Evolutionary conservation across 2,888 invertebrate species (phyloP).

Genomic region (Zaprionus bogoriensis): DNA sequence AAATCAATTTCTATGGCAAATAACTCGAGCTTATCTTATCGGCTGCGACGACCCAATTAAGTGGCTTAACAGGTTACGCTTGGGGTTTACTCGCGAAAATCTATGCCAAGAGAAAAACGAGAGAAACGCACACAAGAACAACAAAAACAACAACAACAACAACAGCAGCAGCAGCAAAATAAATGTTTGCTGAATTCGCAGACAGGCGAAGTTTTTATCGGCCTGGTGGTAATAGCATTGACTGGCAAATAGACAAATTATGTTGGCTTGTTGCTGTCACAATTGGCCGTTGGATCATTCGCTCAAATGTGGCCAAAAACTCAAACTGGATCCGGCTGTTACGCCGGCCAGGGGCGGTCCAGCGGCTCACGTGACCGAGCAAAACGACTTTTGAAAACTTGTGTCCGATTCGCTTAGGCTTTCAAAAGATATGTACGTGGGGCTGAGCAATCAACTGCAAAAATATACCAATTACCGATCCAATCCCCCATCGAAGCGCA

Average conservation of each 20-base stretch:
- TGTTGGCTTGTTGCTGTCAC: slow-evolving; percentile 56
- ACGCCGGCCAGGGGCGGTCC: slow-evolving; percentile 12
- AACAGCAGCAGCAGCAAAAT: neutral
- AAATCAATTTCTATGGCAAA: slow-evolving; percentile 54
- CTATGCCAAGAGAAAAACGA: neutral
- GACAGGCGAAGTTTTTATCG: slow-evolving; percentile 15
- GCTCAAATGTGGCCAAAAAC: slow-evolving; percentile 38
- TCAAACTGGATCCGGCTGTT: slow-evolving; percentile 4
- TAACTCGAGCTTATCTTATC: slow-evolving; percentile 48
- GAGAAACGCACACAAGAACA: neutral
- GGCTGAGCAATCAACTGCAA: slow-evolving; percentile 52
- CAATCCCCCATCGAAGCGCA: slow-evolving; percentile 27
- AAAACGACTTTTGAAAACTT: slow-evolving; percentile 70
- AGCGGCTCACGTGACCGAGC: slow-evolving; percentile 47
- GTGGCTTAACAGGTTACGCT: slow-evolving; percentile 10
- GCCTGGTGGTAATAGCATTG: slow-evolving; percentile 17
- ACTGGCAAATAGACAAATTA: slow-evolving; percentile 67
- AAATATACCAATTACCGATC: slow-evolving; percentile 54
- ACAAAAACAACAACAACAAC: too few relatives aligned
- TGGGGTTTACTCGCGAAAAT: neutral
- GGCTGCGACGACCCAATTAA: slow-evolving; percentile 49
- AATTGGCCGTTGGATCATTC: slow-evolving; percentile 49
- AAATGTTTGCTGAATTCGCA: slow-evolving; percentile 19
- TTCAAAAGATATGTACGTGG: slow-evolving; percentile 32
- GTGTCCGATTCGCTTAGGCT: slow-evolving; percentile 33